Percentiles rank a stretch among this genome's conserved stretches.
Evolutionary conservation across 2,113 vertebrate genomes (phyloP).

Genomic region (Podocnemis expansa): DNA sequence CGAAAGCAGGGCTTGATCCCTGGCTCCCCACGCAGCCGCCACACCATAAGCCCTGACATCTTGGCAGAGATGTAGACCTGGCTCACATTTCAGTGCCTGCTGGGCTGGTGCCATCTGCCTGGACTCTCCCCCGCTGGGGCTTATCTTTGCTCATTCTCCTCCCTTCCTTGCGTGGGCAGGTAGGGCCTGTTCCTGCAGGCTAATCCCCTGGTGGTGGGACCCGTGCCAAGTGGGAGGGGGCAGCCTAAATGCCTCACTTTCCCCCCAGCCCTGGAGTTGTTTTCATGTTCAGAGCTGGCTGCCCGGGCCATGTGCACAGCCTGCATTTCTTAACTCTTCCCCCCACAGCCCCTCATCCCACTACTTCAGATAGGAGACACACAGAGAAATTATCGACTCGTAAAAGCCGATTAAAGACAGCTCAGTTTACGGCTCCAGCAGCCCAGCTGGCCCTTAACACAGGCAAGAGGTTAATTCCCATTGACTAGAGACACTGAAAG

Average conservation of each 20-base stretch:
- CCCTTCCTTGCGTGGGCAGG: not conserved
- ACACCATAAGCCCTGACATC: not conserved
- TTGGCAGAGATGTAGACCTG: not conserved
- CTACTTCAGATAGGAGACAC: not conserved
- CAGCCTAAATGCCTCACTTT: conserved; percentile 44
- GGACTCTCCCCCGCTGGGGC: not conserved
- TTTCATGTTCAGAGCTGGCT: not conserved
- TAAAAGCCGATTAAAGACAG: not conserved
- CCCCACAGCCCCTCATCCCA: not conserved
- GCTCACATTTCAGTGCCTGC: not conserved
- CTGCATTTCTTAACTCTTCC: not conserved
- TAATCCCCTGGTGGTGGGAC: conserved; percentile 31
- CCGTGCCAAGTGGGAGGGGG: not conserved
- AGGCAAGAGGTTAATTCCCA: not conserved
- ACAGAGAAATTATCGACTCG: not conserved
- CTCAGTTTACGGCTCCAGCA: not conserved
- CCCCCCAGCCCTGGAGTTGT: not conserved
- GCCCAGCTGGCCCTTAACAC: not conserved
- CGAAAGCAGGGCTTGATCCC: not conserved
- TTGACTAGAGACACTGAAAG: not conserved
- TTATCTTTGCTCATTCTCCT: not conserved
- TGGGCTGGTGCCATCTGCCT: not conserved
- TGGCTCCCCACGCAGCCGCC: not conserved
- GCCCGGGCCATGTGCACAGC: not conserved
- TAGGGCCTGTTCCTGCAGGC: not conserved